phyloP scores from a whole-genome alignment of 2,113 vertebrate species.

The Emydocephalus ijimae region DNA sequence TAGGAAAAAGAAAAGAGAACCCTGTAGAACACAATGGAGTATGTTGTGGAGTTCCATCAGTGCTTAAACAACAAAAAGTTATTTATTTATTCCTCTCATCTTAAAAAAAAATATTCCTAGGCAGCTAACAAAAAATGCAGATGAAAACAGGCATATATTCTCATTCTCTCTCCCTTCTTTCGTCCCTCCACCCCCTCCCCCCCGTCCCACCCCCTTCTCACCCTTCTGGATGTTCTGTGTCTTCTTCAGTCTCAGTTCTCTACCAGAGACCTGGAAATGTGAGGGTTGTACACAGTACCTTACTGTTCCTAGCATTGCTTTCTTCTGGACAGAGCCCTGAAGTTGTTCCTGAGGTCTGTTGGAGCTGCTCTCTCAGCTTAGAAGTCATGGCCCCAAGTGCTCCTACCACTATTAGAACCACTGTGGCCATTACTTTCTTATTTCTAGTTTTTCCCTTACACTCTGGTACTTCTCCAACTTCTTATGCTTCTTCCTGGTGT shows the following conservation, averaged over 20 bases:
- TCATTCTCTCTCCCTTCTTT: too few species aligned
- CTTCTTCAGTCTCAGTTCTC: too few species aligned
- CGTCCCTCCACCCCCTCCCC: not conserved
- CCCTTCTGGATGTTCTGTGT: not conserved
- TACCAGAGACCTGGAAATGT: too few species aligned
- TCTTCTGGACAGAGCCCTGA: not conserved
- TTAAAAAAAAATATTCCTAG: not conserved
- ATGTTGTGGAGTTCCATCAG: not conserved
- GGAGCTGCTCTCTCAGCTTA: too few species aligned
- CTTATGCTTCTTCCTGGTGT: too few species aligned
- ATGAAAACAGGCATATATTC: not conserved
- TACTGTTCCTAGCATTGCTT: not conserved
- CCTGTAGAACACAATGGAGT: not conserved
- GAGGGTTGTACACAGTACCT: not conserved
- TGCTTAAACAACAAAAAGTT: not conserved
- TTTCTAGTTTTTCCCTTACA: not conserved
- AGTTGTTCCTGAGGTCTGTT: not conserved
- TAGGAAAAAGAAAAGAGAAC: not conserved
- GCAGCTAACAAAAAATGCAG: not conserved
- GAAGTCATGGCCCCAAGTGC: not conserved
- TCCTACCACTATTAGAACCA: not conserved
- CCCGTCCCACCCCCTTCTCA: not conserved
- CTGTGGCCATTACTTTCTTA: not conserved
- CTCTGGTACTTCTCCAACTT: not conserved
- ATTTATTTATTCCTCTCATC: not conserved